Conservation (phyloP, 2,113 vertebrate species). For the Murina feae region DNA sequence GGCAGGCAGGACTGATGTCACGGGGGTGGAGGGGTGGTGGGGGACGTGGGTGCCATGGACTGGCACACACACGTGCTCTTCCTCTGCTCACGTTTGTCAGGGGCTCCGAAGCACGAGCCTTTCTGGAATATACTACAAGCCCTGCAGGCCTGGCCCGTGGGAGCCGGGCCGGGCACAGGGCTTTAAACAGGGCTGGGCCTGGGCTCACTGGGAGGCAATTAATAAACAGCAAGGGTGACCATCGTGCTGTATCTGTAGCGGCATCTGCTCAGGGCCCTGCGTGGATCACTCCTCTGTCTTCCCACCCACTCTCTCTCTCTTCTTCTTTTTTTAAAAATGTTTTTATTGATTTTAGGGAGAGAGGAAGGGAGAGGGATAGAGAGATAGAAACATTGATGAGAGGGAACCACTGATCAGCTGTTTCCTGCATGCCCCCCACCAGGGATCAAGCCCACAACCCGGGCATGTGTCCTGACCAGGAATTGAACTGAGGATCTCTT, state of each 20-base stretch:
- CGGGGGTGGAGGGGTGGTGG: background rate
- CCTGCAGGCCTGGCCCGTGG: background rate
- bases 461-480: too few relatives aligned
- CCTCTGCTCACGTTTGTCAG: background rate
- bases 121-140: background rate
- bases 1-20: background rate
- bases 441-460: too few relatives aligned
- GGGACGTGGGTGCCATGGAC: background rate
- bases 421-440: too few relatives aligned
- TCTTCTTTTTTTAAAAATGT: too few relatives aligned
- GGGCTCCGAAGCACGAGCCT: background rate
- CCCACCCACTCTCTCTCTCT: rapidly evolving
- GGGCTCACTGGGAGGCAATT: too few relatives aligned
- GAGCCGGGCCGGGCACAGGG: background rate
- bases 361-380: too few relatives aligned
- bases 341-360: too few relatives aligned
- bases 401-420: too few relatives aligned
- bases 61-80: background rate
- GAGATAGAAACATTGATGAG: too few relatives aligned
- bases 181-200: too few relatives aligned
- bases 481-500: too few relatives aligned
- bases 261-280: rapidly evolving
- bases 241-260: rapidly evolving
- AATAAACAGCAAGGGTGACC: rapidly evolving
- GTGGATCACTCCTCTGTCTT: rapidly evolving